Base-by-base conservation (phyloP, 92 coral and sea anemone genomes). In the Pocillopora meandrina region DNA sequence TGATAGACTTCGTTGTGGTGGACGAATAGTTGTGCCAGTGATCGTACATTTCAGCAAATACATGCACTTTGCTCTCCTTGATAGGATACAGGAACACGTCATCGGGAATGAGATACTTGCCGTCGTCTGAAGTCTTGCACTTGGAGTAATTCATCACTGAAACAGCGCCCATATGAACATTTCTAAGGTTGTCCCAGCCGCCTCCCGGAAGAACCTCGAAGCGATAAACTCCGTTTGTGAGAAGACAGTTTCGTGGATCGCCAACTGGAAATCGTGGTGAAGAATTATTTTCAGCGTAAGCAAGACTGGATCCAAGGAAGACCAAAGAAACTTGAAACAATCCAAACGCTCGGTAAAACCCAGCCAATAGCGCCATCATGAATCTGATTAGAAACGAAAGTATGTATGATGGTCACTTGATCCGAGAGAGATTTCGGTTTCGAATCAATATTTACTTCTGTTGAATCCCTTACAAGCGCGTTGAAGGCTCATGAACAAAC, bases 161-260 rank as follows among this genome's bases (percentile, higher is more conserved):
- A 67, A 95, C 98, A 80, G 82, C 87, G 10, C 98, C 98, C 91
- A 93, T 93, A 77, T 90, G 85, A 9, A 86, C 72, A 72, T 95
- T 95, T 68, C 97, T 74, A 11, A 95, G 76, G 71, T 93, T 93
- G 52, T 95, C 98, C 98, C 98, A 95, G 36, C 97, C 97, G 3
- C 89, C 81, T 12, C 96, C 98, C 1, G 98, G 98, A 12, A 95
- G 92, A 77, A 92, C 96, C 69, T 95, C 98, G 57, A 95, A 74
- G 16, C 96, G 96, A 55, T 79, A 78, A 74, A 90, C 65, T 56
- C 77, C 83, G 31, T 75, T 75, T 10, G 80, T 35, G 13, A 85
- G 87, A 11, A 85, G 86, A 71, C 98, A 95, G 68, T 81, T 82
- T 58, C 93, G 66, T 26, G 87, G 93, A 80, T 95, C 96, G 47